These are phyloP conservation scores for Platycnemis pennipes DNA, from an alignment of 2,888 invertebrate species.

Conservation along the genomic window DNA sequence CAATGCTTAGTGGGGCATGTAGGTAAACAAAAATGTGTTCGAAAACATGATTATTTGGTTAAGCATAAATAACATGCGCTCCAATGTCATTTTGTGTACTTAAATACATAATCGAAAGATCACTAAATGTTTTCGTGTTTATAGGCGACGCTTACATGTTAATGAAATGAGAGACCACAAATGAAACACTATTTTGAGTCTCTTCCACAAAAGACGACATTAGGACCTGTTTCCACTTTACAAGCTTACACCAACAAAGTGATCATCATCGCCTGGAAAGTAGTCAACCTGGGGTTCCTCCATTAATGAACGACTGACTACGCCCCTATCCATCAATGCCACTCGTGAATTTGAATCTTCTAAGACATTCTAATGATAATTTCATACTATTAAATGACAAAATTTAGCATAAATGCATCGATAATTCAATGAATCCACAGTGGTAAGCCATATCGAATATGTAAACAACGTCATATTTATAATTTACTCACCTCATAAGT, in stretches of 20 bases:
- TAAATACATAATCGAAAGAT: too few species aligned
- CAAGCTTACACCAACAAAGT: too few species aligned
- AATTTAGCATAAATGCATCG: neutral
- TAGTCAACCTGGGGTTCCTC: constrained; percentile 9
- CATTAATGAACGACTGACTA: constrained; percentile 56
- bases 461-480: too few species aligned
- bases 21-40: neutral
- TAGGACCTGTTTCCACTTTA: too few species aligned
- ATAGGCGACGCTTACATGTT: too few species aligned
- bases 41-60: neutral
- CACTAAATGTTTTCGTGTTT: too few species aligned
- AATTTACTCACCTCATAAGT: too few species aligned
- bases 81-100: too few species aligned
- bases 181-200: too few species aligned
- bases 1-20: neutral
- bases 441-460: neutral
- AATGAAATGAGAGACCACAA: too few species aligned
- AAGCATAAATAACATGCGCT: neutral
- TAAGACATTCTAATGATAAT: neutral
- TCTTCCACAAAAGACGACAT: too few species aligned
- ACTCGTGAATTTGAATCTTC: neutral
- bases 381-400: too few species aligned
- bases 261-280: neutral
- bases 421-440: neutral
- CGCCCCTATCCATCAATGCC: constrained; percentile 48